These are phyloP conservation scores for Aepyceros melampus DNA, from an alignment of 2,113 vertebrate species.

Conservation along the genomic window DNA sequence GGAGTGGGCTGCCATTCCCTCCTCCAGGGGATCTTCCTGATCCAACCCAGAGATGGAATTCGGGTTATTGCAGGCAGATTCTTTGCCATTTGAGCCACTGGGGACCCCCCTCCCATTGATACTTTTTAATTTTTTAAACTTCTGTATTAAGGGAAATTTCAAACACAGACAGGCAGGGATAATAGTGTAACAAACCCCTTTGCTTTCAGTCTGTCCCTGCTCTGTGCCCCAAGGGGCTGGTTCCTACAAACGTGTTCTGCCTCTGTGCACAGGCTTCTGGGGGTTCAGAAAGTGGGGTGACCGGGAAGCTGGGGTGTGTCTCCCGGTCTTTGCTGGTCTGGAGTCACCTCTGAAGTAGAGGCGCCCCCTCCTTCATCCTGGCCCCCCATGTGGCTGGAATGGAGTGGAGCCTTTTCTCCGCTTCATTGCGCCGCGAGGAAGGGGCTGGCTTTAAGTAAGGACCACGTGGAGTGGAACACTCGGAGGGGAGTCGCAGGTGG, in stretches of 20 bases:
- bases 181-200: not conserved
- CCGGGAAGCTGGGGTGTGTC: not conserved
- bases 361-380: not conserved
- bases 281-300: too few relatives aligned
- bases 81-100: not conserved
- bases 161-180: not conserved
- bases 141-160: not conserved
- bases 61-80: not conserved
- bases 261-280: not conserved
- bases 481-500: fast-evolving
- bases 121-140: not conserved
- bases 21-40: not conserved
- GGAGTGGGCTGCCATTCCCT: not conserved
- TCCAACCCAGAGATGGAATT: not conserved
- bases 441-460: not conserved
- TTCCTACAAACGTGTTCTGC: not conserved
- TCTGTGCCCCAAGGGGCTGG: not conserved
- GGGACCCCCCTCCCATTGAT: not conserved
- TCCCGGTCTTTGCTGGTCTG: not conserved
- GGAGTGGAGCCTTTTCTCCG: not conserved
- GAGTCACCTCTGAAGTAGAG: not conserved
- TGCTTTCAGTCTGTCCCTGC: not conserved
- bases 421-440: not conserved
- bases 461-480: fast-evolving
- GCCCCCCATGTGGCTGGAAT: not conserved